phyloP scores from a whole-genome alignment of 2,888 invertebrate genomes.

The Microctonus hyperodae region DNA sequence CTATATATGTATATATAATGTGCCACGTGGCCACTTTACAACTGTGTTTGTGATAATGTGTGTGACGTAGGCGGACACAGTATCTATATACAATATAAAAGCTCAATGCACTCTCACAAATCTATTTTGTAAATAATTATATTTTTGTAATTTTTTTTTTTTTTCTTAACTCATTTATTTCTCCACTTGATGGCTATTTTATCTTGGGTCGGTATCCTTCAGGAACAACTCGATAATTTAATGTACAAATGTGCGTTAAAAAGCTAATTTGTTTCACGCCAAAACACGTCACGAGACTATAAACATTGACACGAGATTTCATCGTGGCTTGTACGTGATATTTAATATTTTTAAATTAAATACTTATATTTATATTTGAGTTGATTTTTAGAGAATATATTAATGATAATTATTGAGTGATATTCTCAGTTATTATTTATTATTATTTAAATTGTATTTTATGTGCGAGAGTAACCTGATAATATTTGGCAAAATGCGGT shows the following conservation, averaged over 20 bases:
- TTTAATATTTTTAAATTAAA: too few species aligned
- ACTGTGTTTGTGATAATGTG: too few species aligned
- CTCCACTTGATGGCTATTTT: neutral
- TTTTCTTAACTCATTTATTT: neutral
- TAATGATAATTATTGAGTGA: too few species aligned
- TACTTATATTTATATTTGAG: too few species aligned
- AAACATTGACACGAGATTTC: conserved; percentile 21
- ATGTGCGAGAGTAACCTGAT: neutral
- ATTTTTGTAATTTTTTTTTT: too few species aligned
- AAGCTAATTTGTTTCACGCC: conserved; percentile 5
- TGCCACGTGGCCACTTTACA: conserved; percentile 9
- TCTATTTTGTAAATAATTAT: conserved; percentile 11
- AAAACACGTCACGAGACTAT: conserved; percentile 14
- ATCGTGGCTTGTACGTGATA: conserved; percentile 14
- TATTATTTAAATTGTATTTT: neutral
- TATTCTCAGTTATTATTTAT: neutral
- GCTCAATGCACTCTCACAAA: conserved; percentile 12
- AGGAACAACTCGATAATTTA: conserved; percentile 19
- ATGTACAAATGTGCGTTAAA: conserved; percentile 17
- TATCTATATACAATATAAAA: too few species aligned
- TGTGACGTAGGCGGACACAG: conserved; percentile 6
- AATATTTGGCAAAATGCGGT: neutral
- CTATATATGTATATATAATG: neutral
- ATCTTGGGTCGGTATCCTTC: neutral
- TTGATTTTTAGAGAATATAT: too few species aligned